Evolutionary conservation across 2,888 invertebrate genomes (phyloP), one percentile per base, ranked within the genome.

Genomic region (Amiota communis): DNA sequence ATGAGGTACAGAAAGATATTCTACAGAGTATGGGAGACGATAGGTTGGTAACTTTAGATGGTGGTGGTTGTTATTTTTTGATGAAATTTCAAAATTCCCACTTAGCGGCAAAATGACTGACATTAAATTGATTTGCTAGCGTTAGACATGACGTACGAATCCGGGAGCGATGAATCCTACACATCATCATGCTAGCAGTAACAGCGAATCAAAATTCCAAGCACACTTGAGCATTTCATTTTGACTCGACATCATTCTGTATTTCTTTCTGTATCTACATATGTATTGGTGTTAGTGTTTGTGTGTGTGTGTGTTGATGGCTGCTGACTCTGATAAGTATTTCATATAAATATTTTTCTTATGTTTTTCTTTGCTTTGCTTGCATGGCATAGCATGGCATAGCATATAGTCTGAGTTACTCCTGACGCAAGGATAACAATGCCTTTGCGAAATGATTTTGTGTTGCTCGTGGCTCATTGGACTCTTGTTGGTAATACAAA

Each of bases 101-200:
- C 82, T 80, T 80, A 79, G 81, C 81, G 72, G 76, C 77, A 77
- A 83, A 87, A 86, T 86, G 87, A 87, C 87, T 84, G 86, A 85
- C 86, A 88, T 87, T 83, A 87, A 86, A 87, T 88, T 87, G 87
- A 87, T 87, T 87, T 87, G 88, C 85, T 87, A 88, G 86, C 86
- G 78, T 80, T 76, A 81, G 84, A 81, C 85, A 87, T 88, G 87
- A 86, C 87, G 85, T 82, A 87, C 83, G 80, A 81, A 81, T 77
- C 77, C 49, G 49, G 11, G 51, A 73, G 73, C 49, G 67, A 48
- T 70, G 36, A 36, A 36, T 36, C 36, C 36, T 36, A 6, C 8
- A 36, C 36, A 36, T 36, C 36, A 36, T 36, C 36, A 36, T 36
- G 6, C 36, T 36, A 36, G 36, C 36, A 36, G 36, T 36, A 6